Evolutionary conservation across 1,140 invertebrate genomes (phyloP).

Genomic region (Neomicropteryx cornuta): DNA sequence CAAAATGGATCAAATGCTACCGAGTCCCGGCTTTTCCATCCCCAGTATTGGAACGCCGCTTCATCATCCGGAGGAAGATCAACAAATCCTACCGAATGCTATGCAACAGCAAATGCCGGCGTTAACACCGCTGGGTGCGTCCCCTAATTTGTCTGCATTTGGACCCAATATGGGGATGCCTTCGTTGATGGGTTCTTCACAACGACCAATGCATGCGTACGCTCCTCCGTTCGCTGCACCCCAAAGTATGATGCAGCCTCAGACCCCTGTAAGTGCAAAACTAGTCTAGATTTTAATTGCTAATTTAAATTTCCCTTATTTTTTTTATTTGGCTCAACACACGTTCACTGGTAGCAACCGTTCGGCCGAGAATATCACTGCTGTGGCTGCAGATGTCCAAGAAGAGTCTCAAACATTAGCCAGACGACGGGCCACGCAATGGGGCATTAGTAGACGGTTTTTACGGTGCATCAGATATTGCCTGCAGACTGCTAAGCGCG

Average conservation of each 20-base stretch:
- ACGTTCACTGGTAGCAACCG: too few species aligned
- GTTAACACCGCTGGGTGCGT: conserved; percentile 45
- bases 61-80: conserved; percentile 86
- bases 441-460: too few species aligned
- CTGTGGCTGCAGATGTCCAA: too few species aligned
- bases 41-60: conserved; percentile 82
- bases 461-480: too few species aligned
- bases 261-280: conserved; percentile 73
- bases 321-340: too few species aligned
- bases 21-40: conserved; percentile 79
- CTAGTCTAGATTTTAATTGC: too few species aligned
- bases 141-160: conserved; percentile 37
- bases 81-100: conserved; percentile 71
- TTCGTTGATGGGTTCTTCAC: conserved; percentile 44
- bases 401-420: too few species aligned
- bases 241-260: conserved; percentile 67
- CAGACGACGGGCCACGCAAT: too few species aligned
- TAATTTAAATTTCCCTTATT: too few species aligned
- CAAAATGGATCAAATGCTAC: conserved; percentile 79
- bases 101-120: conserved; percentile 56
- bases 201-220: conserved; percentile 60
- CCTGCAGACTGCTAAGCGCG: too few species aligned
- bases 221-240: conserved; percentile 60
- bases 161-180: conserved; percentile 37
- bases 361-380: too few species aligned